Base-by-base conservation (phyloP, 2,888 invertebrate species). In the Rhorus exstirpatorius region DNA sequence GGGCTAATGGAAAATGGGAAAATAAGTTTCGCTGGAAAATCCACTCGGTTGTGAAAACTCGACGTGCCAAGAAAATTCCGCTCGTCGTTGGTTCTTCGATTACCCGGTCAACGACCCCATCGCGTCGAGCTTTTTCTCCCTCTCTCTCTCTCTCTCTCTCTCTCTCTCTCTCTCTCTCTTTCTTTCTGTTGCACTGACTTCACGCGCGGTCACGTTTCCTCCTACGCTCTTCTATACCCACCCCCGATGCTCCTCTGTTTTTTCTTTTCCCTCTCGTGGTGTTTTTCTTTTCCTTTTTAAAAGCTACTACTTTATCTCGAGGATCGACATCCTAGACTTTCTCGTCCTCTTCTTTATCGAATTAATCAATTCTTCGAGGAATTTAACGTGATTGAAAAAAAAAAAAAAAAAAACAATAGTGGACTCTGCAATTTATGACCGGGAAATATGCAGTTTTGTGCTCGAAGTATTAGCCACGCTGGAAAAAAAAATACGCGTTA, bases 91-190 rank as follows among this genome's bases (percentile, higher is more conserved):
- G 49, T 58, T 81, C 60, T 81, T 81, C 81, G 81, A 81, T 81
- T 72, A 77, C 41, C 81, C 81, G 81, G 81, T 81, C 81, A 60
- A 71, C 77, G 81, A 81, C 81, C 81, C 24, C 65, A 49, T 41
- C 61, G 41, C 38, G 51, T 60, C 70, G 71, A 53, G 76, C 60
- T 53, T 76, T 63, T 21, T 21, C 38, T n/a, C 21, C 21, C 38
- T 70, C 55, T 55, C 14, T 26, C 12, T 38, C 21, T 41, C 44
- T 58, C 12, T 31, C 31, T 44, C 58, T 58, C 26, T 21, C 46
- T 49, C 19, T 65, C 35, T 35, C 31, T 51, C 35, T 3, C 31
- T 38, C 35, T 31, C 3, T 68, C n/a, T 46, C 17, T 53, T 46
- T 44, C 10, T 44, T 41, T 75, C 63, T 68, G 74, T 75, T 63